Conservation (phyloP, 2,113 vertebrate genomes). For the Melanotaenia duboulayi region DNA sequence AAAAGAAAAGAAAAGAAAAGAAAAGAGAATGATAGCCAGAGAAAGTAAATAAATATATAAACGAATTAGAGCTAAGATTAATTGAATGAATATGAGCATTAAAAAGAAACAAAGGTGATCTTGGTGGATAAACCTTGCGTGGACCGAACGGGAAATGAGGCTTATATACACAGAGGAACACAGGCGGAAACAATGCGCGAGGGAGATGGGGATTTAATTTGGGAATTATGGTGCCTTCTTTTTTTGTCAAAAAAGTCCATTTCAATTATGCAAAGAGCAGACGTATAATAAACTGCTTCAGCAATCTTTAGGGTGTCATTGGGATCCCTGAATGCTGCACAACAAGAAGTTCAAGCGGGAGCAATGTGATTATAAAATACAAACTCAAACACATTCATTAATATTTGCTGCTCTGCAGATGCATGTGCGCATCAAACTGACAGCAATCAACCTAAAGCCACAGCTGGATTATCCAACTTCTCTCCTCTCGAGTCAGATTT, state of each 20-base stretch:
- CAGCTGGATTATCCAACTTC: constrained; percentile 66
- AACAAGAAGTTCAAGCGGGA: background rate
- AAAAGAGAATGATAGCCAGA: constrained; percentile 76
- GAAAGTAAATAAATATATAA: constrained; percentile 81
- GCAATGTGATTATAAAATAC: background rate
- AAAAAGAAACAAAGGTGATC: constrained; percentile 74
- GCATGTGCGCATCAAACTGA: constrained; percentile 23
- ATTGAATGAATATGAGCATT: constrained; percentile 81
- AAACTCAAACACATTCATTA: background rate
- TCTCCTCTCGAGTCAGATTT: constrained; percentile 49
- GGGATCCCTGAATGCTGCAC: background rate
- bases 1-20: constrained; percentile 82
- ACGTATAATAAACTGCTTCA: background rate
- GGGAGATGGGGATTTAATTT: background rate
- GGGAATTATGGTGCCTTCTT: constrained; percentile 7
- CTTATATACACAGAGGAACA: constrained; percentile 9
- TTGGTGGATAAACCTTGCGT: constrained; percentile 63
- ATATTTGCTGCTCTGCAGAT: constrained; percentile 11
- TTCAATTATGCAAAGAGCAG: background rate
- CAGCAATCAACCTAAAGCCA: constrained; percentile 60
- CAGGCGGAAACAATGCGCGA: background rate
- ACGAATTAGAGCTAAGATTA: constrained; percentile 80
- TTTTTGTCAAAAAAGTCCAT: background rate
- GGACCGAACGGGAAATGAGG: constrained; percentile 58
- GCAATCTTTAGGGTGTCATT: background rate